Conservation (phyloP, 2,797 vertebrate species). For the Xenentodon cancila region DNA sequence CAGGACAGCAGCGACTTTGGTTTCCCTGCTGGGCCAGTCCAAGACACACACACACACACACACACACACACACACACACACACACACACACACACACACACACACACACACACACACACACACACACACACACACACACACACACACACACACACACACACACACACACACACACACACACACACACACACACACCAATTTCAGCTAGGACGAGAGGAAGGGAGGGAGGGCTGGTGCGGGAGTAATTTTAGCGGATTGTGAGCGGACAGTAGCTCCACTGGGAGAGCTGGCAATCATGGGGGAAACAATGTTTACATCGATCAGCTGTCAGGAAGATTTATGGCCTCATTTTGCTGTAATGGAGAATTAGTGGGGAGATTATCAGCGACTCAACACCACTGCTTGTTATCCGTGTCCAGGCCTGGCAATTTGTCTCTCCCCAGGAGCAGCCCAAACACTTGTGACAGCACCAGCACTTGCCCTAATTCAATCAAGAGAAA, state of each 20-base stretch:
- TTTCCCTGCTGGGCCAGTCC: constrained; percentile 74
- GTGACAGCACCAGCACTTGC: constrained; percentile 99
- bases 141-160: constrained; percentile 20
- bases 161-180: constrained; percentile 33
- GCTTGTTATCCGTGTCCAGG: constrained; percentile 99
- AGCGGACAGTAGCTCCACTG: constrained; percentile 99
- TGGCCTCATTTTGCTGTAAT: constrained; percentile 99
- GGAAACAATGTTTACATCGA: constrained; percentile 99
- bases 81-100: constrained; percentile 31
- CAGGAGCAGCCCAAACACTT: constrained; percentile 97
- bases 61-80: constrained; percentile 26
- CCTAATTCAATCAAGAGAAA: constrained; percentile 99
- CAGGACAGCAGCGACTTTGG: constrained; percentile 88
- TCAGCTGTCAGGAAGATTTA: constrained; percentile 99
- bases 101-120: constrained; percentile 34
- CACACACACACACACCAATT: constrained; percentile 38
- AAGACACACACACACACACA: constrained; percentile 34
- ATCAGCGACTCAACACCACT: constrained; percentile 99
- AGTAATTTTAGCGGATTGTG: constrained; percentile 97
- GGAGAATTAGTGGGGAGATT: constrained; percentile 99
- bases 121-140: constrained; percentile 35
- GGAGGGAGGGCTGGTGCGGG: constrained; percentile 84
- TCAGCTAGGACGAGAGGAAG: constrained; percentile 50
- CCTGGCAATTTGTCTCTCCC: constrained; percentile 99
- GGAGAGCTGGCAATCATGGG: constrained; percentile 99